Percentiles rank a stretch among this genome's conserved stretches.
phyloP scores from a whole-genome alignment of 2,888 invertebrate species.

The Sisyra nigra region DNA sequence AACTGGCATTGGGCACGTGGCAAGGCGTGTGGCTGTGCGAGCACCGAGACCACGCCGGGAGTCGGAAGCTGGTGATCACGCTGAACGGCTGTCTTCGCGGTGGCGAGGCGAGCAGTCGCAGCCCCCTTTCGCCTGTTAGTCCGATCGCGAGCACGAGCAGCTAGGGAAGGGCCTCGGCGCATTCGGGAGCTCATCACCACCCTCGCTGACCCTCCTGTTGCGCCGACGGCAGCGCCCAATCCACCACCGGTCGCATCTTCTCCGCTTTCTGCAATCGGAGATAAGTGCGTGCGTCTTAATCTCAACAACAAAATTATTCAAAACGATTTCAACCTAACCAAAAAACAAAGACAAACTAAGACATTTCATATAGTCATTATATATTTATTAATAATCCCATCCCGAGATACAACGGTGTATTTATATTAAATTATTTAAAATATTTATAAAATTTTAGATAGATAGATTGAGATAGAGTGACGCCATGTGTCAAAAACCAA shows the following conservation, averaged over 20 bases:
- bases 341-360: neutral
- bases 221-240: conserved; percentile 2
- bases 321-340: neutral
- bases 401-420: too few relatives aligned
- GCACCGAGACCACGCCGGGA: conserved; percentile 91
- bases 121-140: conserved; percentile 72
- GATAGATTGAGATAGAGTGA: too few relatives aligned
- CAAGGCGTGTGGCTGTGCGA: conserved; percentile 98
- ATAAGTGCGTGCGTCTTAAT: neutral
- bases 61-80: conserved; percentile 70
- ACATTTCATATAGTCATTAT: too few relatives aligned
- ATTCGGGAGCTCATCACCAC: conserved; percentile 29
- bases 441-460: too few relatives aligned
- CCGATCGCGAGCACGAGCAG: conserved; percentile 83
- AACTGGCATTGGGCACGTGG: conserved; percentile 91
- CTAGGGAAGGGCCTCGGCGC: conserved; percentile 55
- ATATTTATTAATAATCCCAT: too few relatives aligned
- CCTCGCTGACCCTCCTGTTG: conserved; percentile 24
- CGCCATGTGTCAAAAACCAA: too few relatives aligned
- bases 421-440: too few relatives aligned
- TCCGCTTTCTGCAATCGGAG: conserved; percentile 3
- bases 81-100: conserved; percentile 81
- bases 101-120: conserved; percentile 55
- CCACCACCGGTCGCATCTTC: conserved; percentile 4
- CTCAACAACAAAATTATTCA: neutral